Percentiles rank a stretch among this genome's conserved stretches.
Evolutionary conservation across 2,113 vertebrate species (phyloP).

Genomic region (Anhinga anhinga): DNA sequence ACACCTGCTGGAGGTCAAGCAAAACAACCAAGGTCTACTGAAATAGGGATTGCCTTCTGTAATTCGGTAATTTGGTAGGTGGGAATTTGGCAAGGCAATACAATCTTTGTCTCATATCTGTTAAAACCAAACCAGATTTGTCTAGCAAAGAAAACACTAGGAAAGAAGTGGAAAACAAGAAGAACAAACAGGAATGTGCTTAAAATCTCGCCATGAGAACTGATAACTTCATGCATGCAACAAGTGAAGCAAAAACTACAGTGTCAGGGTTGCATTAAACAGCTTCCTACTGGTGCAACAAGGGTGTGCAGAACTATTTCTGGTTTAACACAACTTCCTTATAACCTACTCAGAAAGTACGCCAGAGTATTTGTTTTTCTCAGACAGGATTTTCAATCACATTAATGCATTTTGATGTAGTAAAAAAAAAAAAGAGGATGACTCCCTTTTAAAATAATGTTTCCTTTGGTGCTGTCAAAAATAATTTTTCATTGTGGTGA

Average conservation of each 20-base stretch:
- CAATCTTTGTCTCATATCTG: background rate
- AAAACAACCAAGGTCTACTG: constrained; percentile 62
- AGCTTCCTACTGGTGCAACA: background rate
- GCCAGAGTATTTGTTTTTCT: background rate
- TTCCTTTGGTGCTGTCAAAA: background rate
- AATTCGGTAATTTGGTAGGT: constrained; percentile 49
- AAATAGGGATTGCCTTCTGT: constrained; percentile 42
- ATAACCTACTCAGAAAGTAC: background rate
- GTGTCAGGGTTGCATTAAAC: background rate
- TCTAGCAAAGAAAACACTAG: background rate
- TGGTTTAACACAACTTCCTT: background rate
- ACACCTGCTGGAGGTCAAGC: constrained; percentile 75
- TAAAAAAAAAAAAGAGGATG: background rate
- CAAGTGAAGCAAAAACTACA: background rate
- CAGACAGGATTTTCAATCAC: background rate
- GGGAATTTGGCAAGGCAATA: constrained; percentile 33
- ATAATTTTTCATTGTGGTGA: background rate
- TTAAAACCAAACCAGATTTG: background rate
- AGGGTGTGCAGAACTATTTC: background rate
- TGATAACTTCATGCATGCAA: background rate
- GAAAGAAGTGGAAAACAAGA: background rate
- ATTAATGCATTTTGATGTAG: background rate
- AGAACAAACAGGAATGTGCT: background rate
- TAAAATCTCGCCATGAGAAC: background rate
- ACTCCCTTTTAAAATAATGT: background rate